Evolutionary conservation across 1,140 invertebrate species (phyloP).

Genomic region (Gyrodactylus salaris): DNA sequence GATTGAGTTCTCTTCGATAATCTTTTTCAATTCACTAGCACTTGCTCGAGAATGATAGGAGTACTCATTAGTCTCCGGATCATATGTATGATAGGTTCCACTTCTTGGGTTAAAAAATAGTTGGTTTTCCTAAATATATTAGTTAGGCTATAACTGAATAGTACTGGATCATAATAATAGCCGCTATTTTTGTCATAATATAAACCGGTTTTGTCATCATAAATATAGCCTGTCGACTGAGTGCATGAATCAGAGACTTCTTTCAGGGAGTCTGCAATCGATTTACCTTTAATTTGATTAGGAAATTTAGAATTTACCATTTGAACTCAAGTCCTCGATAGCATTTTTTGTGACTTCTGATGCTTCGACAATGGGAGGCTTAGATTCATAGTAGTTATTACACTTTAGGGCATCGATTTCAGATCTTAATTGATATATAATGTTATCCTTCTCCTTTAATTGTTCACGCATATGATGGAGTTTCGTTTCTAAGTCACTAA

Average conservation of each 20-base stretch:
- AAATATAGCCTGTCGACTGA: background rate
- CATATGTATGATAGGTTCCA: background rate
- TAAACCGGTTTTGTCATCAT: slow-evolving; percentile 4
- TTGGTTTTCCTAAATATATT: background rate
- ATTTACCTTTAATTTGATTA: background rate
- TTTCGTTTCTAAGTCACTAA: background rate
- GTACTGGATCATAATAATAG: slow-evolving; percentile 6
- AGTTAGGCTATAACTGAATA: background rate
- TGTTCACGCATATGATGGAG: background rate
- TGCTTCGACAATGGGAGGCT: background rate
- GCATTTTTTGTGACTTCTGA: background rate
- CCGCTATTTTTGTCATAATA: background rate
- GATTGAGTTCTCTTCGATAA: background rate
- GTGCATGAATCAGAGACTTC: background rate
- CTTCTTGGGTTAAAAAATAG: slow-evolving; percentile 1
- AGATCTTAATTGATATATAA: background rate
- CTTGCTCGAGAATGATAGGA: background rate
- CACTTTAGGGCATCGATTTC: background rate
- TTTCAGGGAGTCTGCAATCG: background rate
- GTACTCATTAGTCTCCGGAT: background rate
- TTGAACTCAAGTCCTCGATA: background rate
- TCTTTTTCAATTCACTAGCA: background rate
- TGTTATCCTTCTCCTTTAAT: background rate
- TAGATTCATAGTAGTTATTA: background rate
- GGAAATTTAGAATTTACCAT: too few relatives aligned